Base-by-base conservation (phyloP, 2,113 vertebrate genomes). In the Vulpes lagopus region DNA sequence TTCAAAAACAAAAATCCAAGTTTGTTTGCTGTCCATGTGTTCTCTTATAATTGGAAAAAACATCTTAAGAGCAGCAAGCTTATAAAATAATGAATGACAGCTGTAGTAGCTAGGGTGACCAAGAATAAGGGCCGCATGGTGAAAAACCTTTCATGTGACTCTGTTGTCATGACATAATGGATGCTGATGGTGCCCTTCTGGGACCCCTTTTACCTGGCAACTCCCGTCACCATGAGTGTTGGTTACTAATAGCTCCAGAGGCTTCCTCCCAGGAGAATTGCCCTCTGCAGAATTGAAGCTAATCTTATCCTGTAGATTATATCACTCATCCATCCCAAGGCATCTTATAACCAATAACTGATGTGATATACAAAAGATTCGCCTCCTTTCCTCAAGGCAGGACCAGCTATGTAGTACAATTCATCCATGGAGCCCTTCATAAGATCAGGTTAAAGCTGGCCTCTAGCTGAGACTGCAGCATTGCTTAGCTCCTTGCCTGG, bases 1-100 rank as follows among this genome's bases (percentile, higher is more conserved):
- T 73, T 74, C 32, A 67, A 89, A 59, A 96, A 25, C 19, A 65
- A 62, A 91, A 91, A 57, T 2, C 3, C 23, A 85, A 62, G 22
- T 60, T 25, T 35, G 57, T 71, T 4, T 55, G 20, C 17, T 78
- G 14, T 23, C 88, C 53, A 19, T 55, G 19, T 79, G 88, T 78
- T 59, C 20, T 51, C 71, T 73, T 93, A 5, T 67, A 79, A 91
- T 95, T 85, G 49, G 57, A 69, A 93, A 80, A 81, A 35, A 1
- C 27, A 86, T 73, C 10, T 15, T 43, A 67, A 88, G 17, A 89
- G 4, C 25, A 91, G 16, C 14, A 92, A 65, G 49, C 11, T 35
- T 92, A 71, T 74, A 76, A 84, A 83, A 11, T 80, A 49, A 55
- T 23, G 6, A 55, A 60, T 2, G 57, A 59, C 8, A 91, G 38